phyloP scores from a whole-genome alignment of 2,888 invertebrate genomes.

The Nebria brevicollis region DNA sequence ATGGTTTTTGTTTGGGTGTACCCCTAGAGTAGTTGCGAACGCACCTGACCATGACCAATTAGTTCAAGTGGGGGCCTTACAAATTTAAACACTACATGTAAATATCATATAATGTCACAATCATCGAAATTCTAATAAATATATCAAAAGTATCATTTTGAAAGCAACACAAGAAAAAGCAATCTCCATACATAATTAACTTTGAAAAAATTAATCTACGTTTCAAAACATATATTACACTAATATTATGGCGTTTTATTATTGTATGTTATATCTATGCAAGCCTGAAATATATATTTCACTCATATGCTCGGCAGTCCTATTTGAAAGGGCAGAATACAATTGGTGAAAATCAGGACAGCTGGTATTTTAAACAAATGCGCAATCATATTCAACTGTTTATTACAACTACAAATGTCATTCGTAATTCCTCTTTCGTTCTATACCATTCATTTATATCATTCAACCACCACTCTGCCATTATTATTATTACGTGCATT shows the following conservation, averaged over 20 bases:
- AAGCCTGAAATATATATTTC: neutral
- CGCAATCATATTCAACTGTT: conserved; percentile 1
- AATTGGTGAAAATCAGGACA: conserved; percentile 1
- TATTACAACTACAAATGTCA: neutral
- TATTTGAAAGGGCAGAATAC: neutral
- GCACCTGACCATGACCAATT: conserved; percentile 47
- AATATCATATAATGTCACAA: neutral
- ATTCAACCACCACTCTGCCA: neutral
- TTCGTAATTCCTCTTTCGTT: conserved; percentile 1
- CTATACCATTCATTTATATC: neutral
- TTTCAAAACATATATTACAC: neutral
- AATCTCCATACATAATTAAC: no score
- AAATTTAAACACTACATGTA: neutral
- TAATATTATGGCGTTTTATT: neutral
- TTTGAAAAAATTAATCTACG: no score
- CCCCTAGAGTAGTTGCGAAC: conserved; percentile 9
- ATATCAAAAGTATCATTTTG: no score
- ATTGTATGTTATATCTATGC: neutral
- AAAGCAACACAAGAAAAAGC: no score
- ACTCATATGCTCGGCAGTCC: neutral
- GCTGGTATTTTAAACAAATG: conserved; percentile 1
- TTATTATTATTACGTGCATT: neutral
- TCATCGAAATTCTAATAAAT: neutral
- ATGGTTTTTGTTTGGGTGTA: neutral
- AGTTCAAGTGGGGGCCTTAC: conserved; percentile 29